Evolutionary conservation across 2,888 invertebrate genomes (phyloP), one percentile per base, ranked within the genome.

Genomic region (Odontothrips loti): DNA sequence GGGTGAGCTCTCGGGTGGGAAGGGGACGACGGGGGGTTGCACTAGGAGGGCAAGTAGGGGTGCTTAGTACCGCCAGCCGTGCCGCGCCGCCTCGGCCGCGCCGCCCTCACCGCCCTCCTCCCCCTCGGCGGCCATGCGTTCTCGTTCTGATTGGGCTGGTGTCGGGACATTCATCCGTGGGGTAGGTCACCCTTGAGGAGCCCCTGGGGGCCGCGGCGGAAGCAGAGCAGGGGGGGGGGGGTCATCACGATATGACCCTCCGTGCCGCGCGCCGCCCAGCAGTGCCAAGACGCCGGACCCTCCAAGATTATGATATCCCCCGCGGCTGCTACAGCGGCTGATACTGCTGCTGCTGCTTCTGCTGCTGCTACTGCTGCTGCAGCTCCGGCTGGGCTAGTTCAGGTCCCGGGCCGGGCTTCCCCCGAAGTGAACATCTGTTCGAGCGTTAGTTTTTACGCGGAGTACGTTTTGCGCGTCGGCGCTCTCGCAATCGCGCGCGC

Each of bases 131-230:
- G 51, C 58, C 51, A 10, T 20, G 27, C 27, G 68, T 27, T 75
- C 68, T 27, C 68, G 27, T 75, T 75, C 68, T 75, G 68, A 75
- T 75, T 75, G 68, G 68, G 68, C 27, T 23, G 68, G 68, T 75
- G 68, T 75, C 68, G 68, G 68, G 68, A 75, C 68, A 75, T n/a
- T 75, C 23, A 75, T 75, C 68, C 68, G 68, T 75, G 68, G 68
- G 68, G 27, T 75, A 75, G 68, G 68, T 75, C 68, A 75, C 68
- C 68, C 68, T 27, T 27, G 68, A 75, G 68, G 68, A 75, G 68
- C 68, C 68, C 68, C 68, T 75, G 27, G 68, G 68, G 68, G 68
- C 68, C 68, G 23, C 68, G 68, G 23, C 68, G 11, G 58, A 43
- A 43, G 58, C 58, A 17, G 17, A 15, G 58, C 58, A 58, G 58